These are phyloP conservation scores for Aulostomus chinensis DNA, from an alignment of 2,797 vertebrate species.

Conservation along the genomic window DNA sequence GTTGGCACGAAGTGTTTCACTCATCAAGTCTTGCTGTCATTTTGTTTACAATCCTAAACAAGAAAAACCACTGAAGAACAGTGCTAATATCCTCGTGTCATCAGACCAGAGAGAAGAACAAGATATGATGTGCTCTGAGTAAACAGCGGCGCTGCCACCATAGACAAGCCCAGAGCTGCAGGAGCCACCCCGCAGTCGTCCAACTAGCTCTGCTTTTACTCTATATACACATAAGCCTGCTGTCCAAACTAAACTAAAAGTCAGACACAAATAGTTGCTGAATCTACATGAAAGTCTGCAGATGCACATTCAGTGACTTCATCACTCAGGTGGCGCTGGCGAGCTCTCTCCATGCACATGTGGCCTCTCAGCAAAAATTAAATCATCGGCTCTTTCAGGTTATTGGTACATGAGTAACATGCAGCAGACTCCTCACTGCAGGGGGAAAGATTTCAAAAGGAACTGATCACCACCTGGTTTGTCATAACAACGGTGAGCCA, in stretches of 20 bases:
- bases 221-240: background rate
- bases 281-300: no score
- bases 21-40: background rate
- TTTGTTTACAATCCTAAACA: background rate
- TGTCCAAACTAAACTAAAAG: background rate
- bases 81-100: conserved; percentile 3
- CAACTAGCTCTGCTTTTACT: background rate
- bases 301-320: no score
- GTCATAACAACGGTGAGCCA: no score
- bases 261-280: background rate
- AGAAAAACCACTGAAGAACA: background rate
- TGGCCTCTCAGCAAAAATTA: no score
- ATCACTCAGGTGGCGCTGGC: no score
- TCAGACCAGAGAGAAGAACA: conserved; percentile 8
- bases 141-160: background rate
- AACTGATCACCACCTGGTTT: no score
- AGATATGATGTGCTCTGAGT: conserved; percentile 10
- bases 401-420: no score
- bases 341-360: no score
- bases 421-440: no score
- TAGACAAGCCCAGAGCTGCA: background rate
- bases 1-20: background rate
- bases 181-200: background rate
- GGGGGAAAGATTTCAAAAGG: no score
- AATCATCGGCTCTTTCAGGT: no score